These are phyloP conservation scores for Chloroclysta siterata DNA, from an alignment of 2,888 invertebrate genomes.

Conservation along the genomic window DNA sequence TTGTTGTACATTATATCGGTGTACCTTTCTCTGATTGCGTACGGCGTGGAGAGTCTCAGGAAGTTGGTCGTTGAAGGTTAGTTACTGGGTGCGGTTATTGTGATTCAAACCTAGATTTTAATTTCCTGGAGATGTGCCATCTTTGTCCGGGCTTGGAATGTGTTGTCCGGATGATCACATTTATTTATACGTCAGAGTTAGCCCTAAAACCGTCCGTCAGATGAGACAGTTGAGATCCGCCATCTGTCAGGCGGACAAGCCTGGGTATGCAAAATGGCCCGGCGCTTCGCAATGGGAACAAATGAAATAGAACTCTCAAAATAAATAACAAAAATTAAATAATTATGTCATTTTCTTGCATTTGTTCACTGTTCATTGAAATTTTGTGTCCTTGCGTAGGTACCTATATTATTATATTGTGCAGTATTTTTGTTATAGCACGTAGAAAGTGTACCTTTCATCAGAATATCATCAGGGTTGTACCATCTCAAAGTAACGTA, in stretches of 20 bases:
- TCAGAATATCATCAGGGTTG: too few species aligned
- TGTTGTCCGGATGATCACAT: constrained; percentile 20
- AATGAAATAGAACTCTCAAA: not conserved
- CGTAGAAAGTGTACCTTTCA: too few species aligned
- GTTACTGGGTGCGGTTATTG: constrained; percentile 32
- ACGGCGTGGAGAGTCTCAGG: constrained; percentile 69
- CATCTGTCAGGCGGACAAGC: constrained; percentile 25
- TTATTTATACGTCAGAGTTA: constrained; percentile 24
- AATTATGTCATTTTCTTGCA: too few species aligned
- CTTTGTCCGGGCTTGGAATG: constrained; percentile 12
- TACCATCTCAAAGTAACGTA: too few species aligned
- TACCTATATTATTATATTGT: too few species aligned
- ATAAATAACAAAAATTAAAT: not conserved
- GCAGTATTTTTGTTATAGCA: too few species aligned
- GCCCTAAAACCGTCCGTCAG: constrained; percentile 35
- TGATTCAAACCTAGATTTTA: constrained; percentile 23
- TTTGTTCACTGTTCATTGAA: too few species aligned
- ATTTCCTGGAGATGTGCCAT: constrained; percentile 35
- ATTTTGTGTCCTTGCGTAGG: too few species aligned
- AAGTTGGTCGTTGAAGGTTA: constrained; percentile 65
- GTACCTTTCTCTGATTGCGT: constrained; percentile 67
- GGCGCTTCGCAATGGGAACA: constrained; percentile 7
- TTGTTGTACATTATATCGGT: constrained; percentile 65
- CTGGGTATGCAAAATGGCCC: constrained; percentile 22
- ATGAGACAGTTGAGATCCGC: constrained; percentile 33